Base-by-base conservation (phyloP, 2,113 vertebrate species). In the Scortum barcoo region DNA sequence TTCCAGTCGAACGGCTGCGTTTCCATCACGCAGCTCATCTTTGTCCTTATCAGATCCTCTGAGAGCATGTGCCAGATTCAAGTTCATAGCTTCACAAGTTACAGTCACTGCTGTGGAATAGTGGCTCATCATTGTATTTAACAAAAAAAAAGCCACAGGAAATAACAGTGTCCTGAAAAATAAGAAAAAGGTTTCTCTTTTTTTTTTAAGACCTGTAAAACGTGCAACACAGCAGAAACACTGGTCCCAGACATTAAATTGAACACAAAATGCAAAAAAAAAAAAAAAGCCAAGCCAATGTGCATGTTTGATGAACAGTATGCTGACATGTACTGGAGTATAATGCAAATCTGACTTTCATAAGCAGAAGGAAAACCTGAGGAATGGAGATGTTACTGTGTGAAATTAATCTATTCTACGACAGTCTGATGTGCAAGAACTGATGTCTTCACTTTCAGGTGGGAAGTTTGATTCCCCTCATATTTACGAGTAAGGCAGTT, bases 241-340 rank as follows among this genome's bases (percentile, higher is more conserved):
- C 71, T 84, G 91, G 86, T 89, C 72, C 85, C 86, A 75, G 30
- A 86, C 74, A 66, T 83, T 3, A 58, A 80, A 33, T 80, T 84
- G 68, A 90, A 86, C 80, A 88, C 69, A 60, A 62, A 90, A 90
- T 70, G 42, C 58, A 79, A 80, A 48, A 83, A 84, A n/a, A n/a
- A n/a, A n/a, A n/a, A n/a, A n/a, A n/a, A n/a, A n/a, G n/a, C n/a
- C 67, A 80, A 65, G 33, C 46, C n/a, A 10, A 33, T 67, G 70
- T 76, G 69, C 40, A 56, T 3, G 40, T 67, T 38, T 30, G 11
- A 56, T 51, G 51, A 61, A 76, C 66, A 73, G 26, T 68, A 72
- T 20, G 28, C 33, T 53, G 30, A 61, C 14, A 54, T 68, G 2
- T 3, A 30, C 3, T 19, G 73, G 58, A 74, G 28, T 70, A 70